A percentile compares a stretch with the other conserved stretches of the same genome.
These are phyloP conservation scores for Procambarus virginalis DNA, from an alignment of 1,140 invertebrate species.

Conservation along the genomic window DNA sequence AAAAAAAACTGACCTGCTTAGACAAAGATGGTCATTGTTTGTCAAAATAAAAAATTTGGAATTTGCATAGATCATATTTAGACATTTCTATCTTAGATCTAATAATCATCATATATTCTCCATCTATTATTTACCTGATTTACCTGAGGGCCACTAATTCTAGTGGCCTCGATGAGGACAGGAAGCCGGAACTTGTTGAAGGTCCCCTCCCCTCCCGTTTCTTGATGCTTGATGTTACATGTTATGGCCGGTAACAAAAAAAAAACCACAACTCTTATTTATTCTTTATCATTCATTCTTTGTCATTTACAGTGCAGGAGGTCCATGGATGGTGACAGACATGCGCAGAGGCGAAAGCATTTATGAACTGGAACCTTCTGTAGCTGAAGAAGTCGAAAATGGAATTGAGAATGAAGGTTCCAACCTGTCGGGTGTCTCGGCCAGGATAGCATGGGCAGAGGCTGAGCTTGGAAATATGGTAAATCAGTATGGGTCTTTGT, in stretches of 20 bases:
- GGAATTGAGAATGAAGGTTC: conserved; percentile 90
- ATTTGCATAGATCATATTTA: no score
- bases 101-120: background rate
- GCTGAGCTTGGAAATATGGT: conserved; percentile 26
- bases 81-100: no score
- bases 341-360: conserved; percentile 86
- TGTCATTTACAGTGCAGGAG: conserved; percentile 81
- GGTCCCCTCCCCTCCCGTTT: background rate
- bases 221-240: background rate
- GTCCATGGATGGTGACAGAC: conserved; percentile 90
- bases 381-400: conserved; percentile 83
- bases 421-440: conserved; percentile 92
- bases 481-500: background rate
- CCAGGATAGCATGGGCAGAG: conserved; percentile 79
- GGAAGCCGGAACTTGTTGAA: no score
- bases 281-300: background rate
- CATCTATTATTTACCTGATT: background rate
- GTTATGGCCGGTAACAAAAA: no score
- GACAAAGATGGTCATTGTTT: no score
- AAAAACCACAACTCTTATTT: background rate
- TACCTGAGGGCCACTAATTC: no score
- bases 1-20: no score
- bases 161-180: no score
- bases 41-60: no score
- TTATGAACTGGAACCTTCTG: conserved; percentile 86